Evolutionary conservation across 2,797 vertebrate genomes (phyloP).

Genomic region (Neostethus bicornis): DNA sequence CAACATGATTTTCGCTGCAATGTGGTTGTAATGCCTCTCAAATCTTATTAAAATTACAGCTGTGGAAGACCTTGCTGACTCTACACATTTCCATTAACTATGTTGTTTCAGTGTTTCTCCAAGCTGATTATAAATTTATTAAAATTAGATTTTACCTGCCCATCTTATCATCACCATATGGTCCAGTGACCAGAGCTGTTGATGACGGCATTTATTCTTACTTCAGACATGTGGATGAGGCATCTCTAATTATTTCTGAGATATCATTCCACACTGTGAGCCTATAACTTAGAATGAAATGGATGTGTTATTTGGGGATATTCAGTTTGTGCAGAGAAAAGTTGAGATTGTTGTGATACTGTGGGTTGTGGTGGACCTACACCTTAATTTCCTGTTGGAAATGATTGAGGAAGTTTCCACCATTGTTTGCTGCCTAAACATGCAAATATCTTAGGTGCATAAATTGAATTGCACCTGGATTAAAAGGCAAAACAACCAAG

Average conservation of each 20-base stretch:
- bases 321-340: constrained; percentile 51
- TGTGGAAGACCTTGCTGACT: constrained; percentile 87
- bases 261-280: constrained; percentile 21
- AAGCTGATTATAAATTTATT: constrained; percentile 87
- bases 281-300: constrained; percentile 19
- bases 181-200: constrained; percentile 67
- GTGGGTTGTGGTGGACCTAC: constrained; percentile 60
- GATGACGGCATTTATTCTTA: constrained; percentile 64
- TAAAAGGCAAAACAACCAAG: constrained; percentile 35
- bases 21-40: constrained; percentile 86
- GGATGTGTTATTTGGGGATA: constrained; percentile 20
- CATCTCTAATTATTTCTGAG: constrained; percentile 38
- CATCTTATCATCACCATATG: constrained; percentile 79
- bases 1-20: constrained; percentile 84
- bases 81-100: constrained; percentile 83
- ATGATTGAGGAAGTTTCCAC: constrained; percentile 80
- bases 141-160: constrained; percentile 85
- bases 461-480: constrained; percentile 67
- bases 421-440: constrained; percentile 75
- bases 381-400: constrained; percentile 81
- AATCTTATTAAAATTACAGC: constrained; percentile 87
- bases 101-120: constrained; percentile 80
- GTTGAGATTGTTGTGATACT: constrained; percentile 66
- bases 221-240: constrained; percentile 40
- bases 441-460: constrained; percentile 69